Evolutionary conservation across 2,888 invertebrate genomes (phyloP).

Genomic region (Tenthredo notha): DNA sequence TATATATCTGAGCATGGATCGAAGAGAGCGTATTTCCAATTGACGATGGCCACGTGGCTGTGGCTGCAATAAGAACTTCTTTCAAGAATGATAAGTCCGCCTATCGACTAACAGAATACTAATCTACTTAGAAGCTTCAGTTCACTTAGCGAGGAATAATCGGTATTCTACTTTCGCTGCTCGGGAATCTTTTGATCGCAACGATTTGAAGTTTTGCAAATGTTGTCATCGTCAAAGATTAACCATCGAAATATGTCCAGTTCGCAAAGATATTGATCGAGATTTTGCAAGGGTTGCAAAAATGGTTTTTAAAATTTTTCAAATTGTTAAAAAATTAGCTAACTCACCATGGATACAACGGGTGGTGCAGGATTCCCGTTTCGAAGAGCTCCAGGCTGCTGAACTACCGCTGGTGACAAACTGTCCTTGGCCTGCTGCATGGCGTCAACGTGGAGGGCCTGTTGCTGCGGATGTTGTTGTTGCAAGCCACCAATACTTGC

Average conservation of each 20-base stretch:
- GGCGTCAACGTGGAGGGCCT: conserved; percentile 73
- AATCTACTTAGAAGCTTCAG: background rate
- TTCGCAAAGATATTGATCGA: background rate
- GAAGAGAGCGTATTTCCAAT: conserved; percentile 4
- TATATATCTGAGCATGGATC: background rate
- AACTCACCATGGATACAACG: conserved; percentile 76
- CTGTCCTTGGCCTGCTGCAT: conserved; percentile 78
- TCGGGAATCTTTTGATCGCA: background rate
- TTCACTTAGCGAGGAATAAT: background rate
- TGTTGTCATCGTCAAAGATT: background rate
- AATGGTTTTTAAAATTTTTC: background rate
- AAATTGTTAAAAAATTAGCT: background rate
- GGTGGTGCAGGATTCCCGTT: conserved; percentile 77
- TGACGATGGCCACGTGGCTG: conserved; percentile 18
- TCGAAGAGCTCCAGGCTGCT: conserved; percentile 74
- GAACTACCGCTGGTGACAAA: conserved; percentile 74
- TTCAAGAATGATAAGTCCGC: background rate
- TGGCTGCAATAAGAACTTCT: conserved; percentile 3
- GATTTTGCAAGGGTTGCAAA: background rate
- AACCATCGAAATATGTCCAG: background rate
- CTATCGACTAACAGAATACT: background rate
- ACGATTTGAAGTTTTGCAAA: background rate
- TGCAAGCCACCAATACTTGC: conserved; percentile 73
- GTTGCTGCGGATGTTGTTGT: conserved; percentile 72
- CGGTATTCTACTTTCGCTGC: conserved; percentile 17